Conservation (phyloP, 2,888 invertebrate genomes). For the Mythimna loreyi region DNA sequence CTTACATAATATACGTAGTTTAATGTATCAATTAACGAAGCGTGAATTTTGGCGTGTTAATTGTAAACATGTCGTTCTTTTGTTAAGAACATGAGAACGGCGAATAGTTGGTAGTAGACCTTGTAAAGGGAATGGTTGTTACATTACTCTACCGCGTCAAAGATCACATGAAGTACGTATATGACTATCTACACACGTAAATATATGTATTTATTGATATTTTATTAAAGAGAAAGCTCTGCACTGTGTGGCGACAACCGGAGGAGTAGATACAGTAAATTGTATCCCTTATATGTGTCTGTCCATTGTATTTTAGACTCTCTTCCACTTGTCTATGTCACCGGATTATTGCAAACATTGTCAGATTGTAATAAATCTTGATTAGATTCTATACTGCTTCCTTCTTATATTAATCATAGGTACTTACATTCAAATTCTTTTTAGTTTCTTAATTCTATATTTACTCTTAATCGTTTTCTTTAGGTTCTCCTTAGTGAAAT, state of each 20-base stretch:
- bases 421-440: no score
- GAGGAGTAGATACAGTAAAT: not conserved
- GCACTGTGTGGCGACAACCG: not conserved
- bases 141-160: slow-evolving; percentile 40
- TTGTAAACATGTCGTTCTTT: slow-evolving; percentile 27
- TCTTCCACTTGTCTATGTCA: not conserved
- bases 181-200: slow-evolving; percentile 15
- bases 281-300: not conserved
- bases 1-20: slow-evolving; percentile 4
- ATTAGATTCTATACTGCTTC: not conserved
- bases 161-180: slow-evolving; percentile 20
- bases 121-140: slow-evolving; percentile 60
- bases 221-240: slow-evolving; percentile 4
- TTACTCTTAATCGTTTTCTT: no score
- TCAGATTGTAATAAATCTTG: not conserved
- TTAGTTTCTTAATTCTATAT: no score
- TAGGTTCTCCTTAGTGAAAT: no score
- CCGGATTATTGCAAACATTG: not conserved
- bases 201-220: slow-evolving; percentile 35
- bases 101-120: slow-evolving; percentile 41
- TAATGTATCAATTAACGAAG: slow-evolving; percentile 22
- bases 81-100: slow-evolving; percentile 34
- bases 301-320: not conserved
- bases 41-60: slow-evolving; percentile 30
- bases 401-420: not conserved